phyloP scores from a whole-genome alignment of 2,113 vertebrate genomes.

The Saimiri boliviensis region DNA sequence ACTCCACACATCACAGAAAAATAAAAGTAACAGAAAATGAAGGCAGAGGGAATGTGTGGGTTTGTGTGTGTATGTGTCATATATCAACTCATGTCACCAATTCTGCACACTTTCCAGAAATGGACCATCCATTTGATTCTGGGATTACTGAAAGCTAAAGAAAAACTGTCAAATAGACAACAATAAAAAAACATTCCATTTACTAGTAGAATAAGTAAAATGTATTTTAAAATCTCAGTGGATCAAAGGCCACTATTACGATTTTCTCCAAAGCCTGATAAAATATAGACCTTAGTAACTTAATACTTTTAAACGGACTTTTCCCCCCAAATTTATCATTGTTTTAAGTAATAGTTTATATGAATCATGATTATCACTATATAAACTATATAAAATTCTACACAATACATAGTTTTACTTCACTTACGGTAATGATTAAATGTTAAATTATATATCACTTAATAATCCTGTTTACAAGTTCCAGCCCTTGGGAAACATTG shows the following conservation, averaged over 20 bases:
- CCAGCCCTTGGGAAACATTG: neutral
- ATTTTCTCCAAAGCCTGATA: neutral
- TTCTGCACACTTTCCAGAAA: neutral
- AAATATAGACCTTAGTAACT: neutral
- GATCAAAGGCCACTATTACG: neutral
- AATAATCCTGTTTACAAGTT: neutral
- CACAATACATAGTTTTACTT: neutral
- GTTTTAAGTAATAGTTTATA: neutral
- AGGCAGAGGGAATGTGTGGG: neutral
- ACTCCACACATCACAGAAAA: neutral
- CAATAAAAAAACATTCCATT: neutral
- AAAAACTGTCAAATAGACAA: neutral
- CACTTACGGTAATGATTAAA: neutral
- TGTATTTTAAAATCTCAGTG: neutral
- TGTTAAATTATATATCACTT: neutral
- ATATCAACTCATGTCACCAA: neutral
- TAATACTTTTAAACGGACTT: neutral
- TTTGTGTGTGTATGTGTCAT: neutral
- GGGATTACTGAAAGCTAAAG: neutral
- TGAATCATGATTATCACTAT: neutral
- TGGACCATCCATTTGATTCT: neutral
- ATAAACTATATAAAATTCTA: neutral
- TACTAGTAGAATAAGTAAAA: neutral
- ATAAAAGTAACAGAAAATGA: neutral
- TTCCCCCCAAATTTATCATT: neutral